Evolutionary conservation across 2,113 vertebrate genomes (phyloP).

Genomic region (Elachura formosa): DNA sequence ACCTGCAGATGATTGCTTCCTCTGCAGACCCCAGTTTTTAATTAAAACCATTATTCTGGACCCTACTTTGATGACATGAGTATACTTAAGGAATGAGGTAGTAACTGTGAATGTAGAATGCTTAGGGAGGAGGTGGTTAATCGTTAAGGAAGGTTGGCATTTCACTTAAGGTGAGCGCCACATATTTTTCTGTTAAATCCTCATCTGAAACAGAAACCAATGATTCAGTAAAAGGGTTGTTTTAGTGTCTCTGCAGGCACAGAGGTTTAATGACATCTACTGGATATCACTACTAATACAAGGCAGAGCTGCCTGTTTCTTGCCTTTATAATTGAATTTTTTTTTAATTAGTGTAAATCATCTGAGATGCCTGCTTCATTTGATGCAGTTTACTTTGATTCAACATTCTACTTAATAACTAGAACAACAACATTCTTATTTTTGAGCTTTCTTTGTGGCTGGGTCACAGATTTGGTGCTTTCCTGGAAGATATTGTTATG

Average conservation of each 20-base stretch:
- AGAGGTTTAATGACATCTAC: too few species aligned
- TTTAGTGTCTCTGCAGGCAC: background rate
- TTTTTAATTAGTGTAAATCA: background rate
- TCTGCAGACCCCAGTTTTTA: background rate
- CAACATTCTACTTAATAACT: background rate
- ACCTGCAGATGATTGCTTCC: background rate
- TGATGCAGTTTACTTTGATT: background rate
- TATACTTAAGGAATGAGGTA: background rate
- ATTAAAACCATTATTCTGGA: too few species aligned
- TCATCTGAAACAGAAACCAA: background rate
- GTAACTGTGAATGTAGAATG: background rate
- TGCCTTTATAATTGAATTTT: background rate
- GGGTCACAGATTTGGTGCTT: background rate
- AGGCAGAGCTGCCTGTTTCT: background rate
- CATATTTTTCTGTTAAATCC: background rate
- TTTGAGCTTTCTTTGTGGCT: background rate
- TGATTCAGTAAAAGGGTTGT: background rate
- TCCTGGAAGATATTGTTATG: background rate
- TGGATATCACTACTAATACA: rapidly evolving
- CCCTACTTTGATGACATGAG: background rate
- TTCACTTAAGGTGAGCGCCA: background rate
- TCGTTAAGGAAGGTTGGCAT: background rate
- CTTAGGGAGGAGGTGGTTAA: background rate
- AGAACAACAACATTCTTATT: background rate
- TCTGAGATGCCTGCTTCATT: background rate